Conservation (phyloP, 2,113 vertebrate species). For the Sporophila hypoxantha region DNA sequence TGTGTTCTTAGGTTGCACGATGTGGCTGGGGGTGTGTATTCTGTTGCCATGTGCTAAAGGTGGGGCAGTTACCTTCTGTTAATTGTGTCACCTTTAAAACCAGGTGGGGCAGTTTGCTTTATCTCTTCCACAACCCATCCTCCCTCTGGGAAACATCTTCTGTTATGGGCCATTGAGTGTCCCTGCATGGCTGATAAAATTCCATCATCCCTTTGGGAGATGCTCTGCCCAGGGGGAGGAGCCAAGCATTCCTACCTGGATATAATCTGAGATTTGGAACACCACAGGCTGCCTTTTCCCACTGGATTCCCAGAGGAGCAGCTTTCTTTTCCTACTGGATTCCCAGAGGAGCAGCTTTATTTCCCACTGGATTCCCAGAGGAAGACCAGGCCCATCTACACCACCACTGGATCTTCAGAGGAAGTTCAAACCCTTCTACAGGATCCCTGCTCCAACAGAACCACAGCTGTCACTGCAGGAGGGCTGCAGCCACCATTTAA, state of each 20-base stretch:
- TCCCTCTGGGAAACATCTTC: accelerated
- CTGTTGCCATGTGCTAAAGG: background rate
- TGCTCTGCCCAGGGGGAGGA: background rate
- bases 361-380: background rate
- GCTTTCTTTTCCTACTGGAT: background rate
- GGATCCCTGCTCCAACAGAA: background rate
- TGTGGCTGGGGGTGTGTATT: background rate
- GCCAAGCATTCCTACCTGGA: background rate
- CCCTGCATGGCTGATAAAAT: background rate
- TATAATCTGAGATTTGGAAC: background rate
- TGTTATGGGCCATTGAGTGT: background rate
- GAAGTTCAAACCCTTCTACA: background rate
- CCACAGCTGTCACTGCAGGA: background rate
- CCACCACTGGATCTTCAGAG: background rate
- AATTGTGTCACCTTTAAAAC: background rate
- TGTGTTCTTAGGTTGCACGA: background rate
- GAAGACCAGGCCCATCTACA: background rate
- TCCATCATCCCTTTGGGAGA: accelerated
- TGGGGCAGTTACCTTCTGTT: background rate
- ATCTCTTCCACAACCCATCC: background rate
- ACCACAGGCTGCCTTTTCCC: background rate
- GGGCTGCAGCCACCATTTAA: background rate
- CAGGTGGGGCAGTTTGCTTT: background rate
- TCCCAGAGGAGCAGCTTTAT: background rate
- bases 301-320: background rate